Base-by-base conservation (phyloP, 2,797 vertebrate genomes). In the Hypotaenidia philippensis region DNA sequence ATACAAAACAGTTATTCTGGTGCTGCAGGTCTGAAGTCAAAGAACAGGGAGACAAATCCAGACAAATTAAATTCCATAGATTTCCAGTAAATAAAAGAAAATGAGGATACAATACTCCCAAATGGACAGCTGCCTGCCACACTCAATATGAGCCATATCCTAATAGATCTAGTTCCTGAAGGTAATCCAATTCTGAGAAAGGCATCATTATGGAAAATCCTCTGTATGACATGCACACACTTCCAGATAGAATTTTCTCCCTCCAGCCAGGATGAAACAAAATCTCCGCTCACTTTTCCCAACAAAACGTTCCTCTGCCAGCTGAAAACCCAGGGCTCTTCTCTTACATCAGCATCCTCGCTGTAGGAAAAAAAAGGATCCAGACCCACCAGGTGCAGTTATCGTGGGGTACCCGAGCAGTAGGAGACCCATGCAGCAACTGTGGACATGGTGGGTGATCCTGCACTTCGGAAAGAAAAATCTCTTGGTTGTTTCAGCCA, bases 391-490 rank as follows among this genome's bases (percentile, higher is more conserved):
- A 9, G 50, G 32, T 3, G 41, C 65, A 86, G 57, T 36, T 59
- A 9, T 6, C 10, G 0, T 3, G 5, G 22, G 22, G 40, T 11
- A 72, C 34, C 27, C 0, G 0, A 13, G 59, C 36, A 65, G 70
- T 47, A 87, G 34, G 40, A 89, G 45, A 74, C 25, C n/a, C 29
- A 13, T 0, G 18, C 15, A 80, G 71, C 49, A 81, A 29, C 45
- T 21, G 21, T 7, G 38, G 41, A 69, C 5, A 2, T 2, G 1
- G 34, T 11, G 29, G 8, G 22, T 4, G 4, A 81, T 59, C n/a
- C 76, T 27, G 7, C 3, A n/a, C 49, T 55, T 22, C 11, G 13
- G 14, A 47, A 75, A 57, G 27, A 50, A 75, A 89, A 71, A 41
- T n/a, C 16, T 36, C 18, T 26, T 17, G 14, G 36, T 59, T 26